Evolutionary conservation across 2,888 invertebrate species (phyloP).

Genomic region (Limnephilus auricula): DNA sequence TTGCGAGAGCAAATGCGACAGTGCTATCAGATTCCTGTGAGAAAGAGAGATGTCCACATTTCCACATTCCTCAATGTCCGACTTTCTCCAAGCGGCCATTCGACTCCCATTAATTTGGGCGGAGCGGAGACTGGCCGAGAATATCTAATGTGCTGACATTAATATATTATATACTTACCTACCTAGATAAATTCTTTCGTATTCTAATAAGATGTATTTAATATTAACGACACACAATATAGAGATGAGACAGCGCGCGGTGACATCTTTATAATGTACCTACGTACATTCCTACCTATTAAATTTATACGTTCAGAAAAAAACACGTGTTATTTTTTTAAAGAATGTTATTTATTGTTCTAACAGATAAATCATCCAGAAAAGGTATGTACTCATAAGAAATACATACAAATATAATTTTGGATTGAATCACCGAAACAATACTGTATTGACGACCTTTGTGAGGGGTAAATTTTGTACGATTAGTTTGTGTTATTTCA

Average conservation of each 20-base stretch:
- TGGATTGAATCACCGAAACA: too few relatives aligned
- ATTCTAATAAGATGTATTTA: neutral
- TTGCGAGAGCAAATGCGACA: neutral
- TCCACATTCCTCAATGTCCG: neutral
- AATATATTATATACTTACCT: neutral
- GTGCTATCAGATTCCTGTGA: neutral
- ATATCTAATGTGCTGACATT: neutral
- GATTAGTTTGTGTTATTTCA: too few relatives aligned
- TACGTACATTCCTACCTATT: too few relatives aligned
- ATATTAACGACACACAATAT: neutral
- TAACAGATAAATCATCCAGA: too few relatives aligned
- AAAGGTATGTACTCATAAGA: too few relatives aligned
- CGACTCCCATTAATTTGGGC: constrained; percentile 22
- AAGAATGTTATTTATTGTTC: too few relatives aligned
- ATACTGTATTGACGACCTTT: too few relatives aligned
- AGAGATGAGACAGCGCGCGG: neutral
- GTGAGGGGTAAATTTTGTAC: too few relatives aligned
- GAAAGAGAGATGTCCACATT: constrained; percentile 2
- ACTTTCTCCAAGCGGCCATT: neutral
- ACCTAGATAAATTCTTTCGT: neutral
- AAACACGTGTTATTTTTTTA: too few relatives aligned
- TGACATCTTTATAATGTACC: neutral
- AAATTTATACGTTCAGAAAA: too few relatives aligned
- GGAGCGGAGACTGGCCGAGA: constrained; percentile 11
- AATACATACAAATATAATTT: too few relatives aligned